Evolutionary conservation across 2,113 vertebrate genomes (phyloP).

Genomic region (Tetrax tetrax): DNA sequence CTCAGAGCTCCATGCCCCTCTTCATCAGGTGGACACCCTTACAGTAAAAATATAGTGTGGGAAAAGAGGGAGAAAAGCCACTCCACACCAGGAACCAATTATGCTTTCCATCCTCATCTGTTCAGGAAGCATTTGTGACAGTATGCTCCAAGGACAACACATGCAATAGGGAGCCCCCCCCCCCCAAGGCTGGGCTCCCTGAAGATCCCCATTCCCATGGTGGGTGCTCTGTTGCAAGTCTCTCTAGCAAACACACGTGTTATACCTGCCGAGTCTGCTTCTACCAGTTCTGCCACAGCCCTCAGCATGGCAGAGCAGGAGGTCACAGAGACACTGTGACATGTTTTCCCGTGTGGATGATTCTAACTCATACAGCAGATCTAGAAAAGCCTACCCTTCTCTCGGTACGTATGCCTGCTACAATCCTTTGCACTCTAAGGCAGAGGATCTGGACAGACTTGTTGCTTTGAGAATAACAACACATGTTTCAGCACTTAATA

Average conservation of each 20-base stretch:
- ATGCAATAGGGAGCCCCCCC: background rate
- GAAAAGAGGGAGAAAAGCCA: background rate
- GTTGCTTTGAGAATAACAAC: background rate
- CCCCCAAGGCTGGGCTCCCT: background rate
- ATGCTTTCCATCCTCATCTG: background rate
- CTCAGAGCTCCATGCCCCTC: background rate
- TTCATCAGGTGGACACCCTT: background rate
- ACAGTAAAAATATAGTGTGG: background rate
- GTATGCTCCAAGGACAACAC: background rate
- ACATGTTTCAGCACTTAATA: background rate
- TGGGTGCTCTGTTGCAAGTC: background rate
- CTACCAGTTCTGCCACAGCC: background rate
- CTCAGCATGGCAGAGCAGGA: background rate
- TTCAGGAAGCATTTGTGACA: background rate
- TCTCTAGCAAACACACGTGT: background rate
- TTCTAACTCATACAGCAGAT: background rate
- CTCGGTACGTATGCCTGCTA: fast-evolving
- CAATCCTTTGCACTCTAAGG: background rate
- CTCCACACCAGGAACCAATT: background rate
- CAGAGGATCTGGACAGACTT: background rate
- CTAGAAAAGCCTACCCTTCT: background rate
- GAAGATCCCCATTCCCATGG: background rate
- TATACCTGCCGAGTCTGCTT: background rate
- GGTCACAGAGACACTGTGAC: background rate
- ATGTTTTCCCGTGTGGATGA: background rate